Evolutionary conservation across 2,113 vertebrate genomes (phyloP), one percentile per base, ranked within the genome.

Genomic region (Oreochromis aureus): DNA sequence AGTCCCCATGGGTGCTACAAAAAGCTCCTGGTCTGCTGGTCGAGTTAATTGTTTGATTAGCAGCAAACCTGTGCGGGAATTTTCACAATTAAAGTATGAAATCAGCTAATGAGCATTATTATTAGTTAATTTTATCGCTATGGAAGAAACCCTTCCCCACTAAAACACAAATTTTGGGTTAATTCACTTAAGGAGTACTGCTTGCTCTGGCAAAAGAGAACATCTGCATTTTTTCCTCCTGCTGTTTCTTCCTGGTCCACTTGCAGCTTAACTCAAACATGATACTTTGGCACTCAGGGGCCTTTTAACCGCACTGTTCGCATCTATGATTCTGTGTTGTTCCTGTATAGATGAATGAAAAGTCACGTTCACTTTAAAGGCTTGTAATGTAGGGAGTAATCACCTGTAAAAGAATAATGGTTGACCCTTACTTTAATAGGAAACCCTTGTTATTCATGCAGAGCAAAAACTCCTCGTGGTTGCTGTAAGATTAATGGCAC

Each of bases 401-500:
- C 56, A 73, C 44, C 41, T 87, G 51, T 81, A 80, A 85, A 92
- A 83, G n/a, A 63, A 22, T 82, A 78, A 78, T 30, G 22, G 27
- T 82, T 86, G 27, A 86, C 39, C 80, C 86, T 76, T 80, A 36
- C 54, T 81, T 86, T 55, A 86, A 56, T 6, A 3, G 61, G 58
- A 41, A 85, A 63, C 32, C 63, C 48, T 82, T 89, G 63, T 92
- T 88, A 83, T 84, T 85, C 83, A 89, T 85, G 86, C 81, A 83
- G 83, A 89, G 85, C 84, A 89, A 92, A 88, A 86, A 87, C 55
- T 86, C 53, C 36, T 79, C 4, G 13, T 81, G 48, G 90, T 90
- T 81, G 55, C 27, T 2, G 63, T 24, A 90, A 91, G 92, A 96
- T 93, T 90, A 93, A 95, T 92, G 81, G 54, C 86, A 55, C 36